Conservation (phyloP, 2,797 vertebrate genomes). For the Erithacus rubecula region DNA sequence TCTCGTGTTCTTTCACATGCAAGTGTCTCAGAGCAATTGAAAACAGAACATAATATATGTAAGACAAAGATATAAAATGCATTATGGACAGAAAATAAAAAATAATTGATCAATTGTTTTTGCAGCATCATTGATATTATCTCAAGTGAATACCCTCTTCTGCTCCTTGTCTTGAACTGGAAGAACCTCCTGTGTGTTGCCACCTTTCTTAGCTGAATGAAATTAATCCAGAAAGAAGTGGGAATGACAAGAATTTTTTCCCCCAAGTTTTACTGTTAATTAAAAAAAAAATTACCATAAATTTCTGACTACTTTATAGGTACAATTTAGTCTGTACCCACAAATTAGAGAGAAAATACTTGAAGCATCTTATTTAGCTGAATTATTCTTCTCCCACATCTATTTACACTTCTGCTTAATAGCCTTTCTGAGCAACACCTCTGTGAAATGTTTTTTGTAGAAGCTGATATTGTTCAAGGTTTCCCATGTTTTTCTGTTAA, state of each 20-base stretch:
- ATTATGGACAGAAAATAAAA: neutral
- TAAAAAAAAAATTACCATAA: conserved; percentile 70
- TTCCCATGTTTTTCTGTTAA: conserved; percentile 26
- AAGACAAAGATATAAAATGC: neutral
- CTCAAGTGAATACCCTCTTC: neutral
- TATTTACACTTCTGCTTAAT: conserved; percentile 59
- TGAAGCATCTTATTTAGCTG: conserved; percentile 65
- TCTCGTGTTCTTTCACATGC: neutral
- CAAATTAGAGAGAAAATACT: conserved; percentile 68
- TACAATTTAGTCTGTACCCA: conserved; percentile 49
- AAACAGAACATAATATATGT: neutral
- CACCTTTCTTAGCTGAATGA: conserved; percentile 38
- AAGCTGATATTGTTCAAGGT: conserved; percentile 31
- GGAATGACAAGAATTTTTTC: conserved; percentile 20
- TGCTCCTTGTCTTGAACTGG: neutral
- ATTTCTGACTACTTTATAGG: conserved; percentile 74
- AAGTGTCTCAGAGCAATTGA: neutral
- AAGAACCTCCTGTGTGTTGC: conserved; percentile 51
- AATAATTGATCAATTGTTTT: neutral
- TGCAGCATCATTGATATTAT: neutral
- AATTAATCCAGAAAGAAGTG: conserved; percentile 68
- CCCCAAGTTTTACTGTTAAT: conserved; percentile 71
- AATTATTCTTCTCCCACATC: conserved; percentile 54
- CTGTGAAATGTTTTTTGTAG: conserved; percentile 37
- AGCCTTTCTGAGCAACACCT: conserved; percentile 40